phyloP scores from a whole-genome alignment of 2,888 invertebrate species.

The Caenorhabditis sp. region DNA sequence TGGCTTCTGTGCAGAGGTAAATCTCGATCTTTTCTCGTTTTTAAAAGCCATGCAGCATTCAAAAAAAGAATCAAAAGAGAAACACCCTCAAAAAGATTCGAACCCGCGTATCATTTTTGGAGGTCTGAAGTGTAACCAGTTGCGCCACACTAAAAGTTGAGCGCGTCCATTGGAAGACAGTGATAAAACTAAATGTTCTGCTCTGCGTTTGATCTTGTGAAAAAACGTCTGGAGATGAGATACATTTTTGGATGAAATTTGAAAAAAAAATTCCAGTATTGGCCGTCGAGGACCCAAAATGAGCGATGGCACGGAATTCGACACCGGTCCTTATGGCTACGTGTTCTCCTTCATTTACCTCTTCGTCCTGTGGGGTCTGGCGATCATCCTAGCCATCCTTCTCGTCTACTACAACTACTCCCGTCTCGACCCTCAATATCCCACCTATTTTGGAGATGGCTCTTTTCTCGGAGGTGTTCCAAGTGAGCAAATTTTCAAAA shows the following conservation, averaged over 20 bases:
- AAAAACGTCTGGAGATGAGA: too few species aligned
- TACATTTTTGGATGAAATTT: too few species aligned
- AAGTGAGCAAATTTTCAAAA: constrained; percentile 36
- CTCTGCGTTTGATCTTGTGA: too few species aligned
- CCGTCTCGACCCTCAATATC: constrained; percentile 53
- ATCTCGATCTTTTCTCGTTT: too few species aligned
- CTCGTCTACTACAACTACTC: constrained; percentile 53
- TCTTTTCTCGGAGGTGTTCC: constrained; percentile 66
- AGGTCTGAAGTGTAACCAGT: too few species aligned
- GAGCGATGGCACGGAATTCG: constrained; percentile 67
- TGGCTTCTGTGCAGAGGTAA: constrained; percentile 41
- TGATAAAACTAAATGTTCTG: too few species aligned
- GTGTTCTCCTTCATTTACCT: constrained; percentile 65
- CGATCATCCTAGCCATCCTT: constrained; percentile 43
- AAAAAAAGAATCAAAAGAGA: too few species aligned
- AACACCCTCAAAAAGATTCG: too few species aligned
- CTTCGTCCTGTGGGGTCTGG: constrained; percentile 56
- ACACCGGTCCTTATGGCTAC: constrained; percentile 64
- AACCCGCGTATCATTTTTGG: too few species aligned
- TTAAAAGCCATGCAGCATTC: too few species aligned
- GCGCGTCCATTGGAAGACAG: too few species aligned
- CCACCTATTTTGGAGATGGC: constrained; percentile 64
- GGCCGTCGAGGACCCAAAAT: constrained; percentile 60
- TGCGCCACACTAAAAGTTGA: too few species aligned
- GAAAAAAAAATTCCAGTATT: constrained; percentile 19